phyloP scores from a whole-genome alignment of 2,797 vertebrate genomes.

The Pelobates cultripes region DNA sequence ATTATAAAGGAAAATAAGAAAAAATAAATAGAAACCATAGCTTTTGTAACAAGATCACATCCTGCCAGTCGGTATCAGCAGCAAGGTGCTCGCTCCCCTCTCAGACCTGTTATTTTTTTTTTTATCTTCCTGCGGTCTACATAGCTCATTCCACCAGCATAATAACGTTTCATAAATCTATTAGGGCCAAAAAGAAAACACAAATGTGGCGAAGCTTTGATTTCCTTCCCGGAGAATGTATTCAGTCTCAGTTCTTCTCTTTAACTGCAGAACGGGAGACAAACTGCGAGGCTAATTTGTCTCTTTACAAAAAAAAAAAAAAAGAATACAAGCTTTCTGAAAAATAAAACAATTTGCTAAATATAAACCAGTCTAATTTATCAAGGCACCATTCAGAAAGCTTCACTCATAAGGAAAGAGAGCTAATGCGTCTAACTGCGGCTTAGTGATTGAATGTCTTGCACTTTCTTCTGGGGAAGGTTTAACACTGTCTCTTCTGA shows the following conservation, averaged over 20 bases:
- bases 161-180: conserved; percentile 17
- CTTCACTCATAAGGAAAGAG: conserved; percentile 44
- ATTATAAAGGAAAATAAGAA: neutral
- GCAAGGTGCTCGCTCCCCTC: neutral
- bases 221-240: conserved; percentile 1
- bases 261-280: conserved; percentile 26
- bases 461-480: neutral
- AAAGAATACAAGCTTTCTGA: conserved; percentile 37
- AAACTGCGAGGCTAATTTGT: conserved; percentile 39
- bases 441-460: conserved; percentile 34
- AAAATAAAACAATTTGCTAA: conserved; percentile 54
- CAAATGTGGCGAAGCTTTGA: conserved; percentile 1
- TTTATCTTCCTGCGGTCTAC: neutral
- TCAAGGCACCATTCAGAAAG: conserved; percentile 49
- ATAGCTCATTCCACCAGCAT: conserved; percentile 11
- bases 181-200: conserved; percentile 5
- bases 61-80: neutral
- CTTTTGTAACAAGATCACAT: too few relatives aligned
- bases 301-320: conserved; percentile 36
- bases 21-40: too few relatives aligned
- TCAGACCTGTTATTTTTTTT: neutral
- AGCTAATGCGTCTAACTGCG: conserved; percentile 39
- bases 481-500: conserved; percentile 18
- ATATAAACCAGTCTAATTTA: conserved; percentile 52
- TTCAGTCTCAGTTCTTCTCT: conserved; percentile 5